These are phyloP conservation scores for Lophochroa leadbeateri DNA, from an alignment of 2,113 vertebrate species.

Conservation along the genomic window DNA sequence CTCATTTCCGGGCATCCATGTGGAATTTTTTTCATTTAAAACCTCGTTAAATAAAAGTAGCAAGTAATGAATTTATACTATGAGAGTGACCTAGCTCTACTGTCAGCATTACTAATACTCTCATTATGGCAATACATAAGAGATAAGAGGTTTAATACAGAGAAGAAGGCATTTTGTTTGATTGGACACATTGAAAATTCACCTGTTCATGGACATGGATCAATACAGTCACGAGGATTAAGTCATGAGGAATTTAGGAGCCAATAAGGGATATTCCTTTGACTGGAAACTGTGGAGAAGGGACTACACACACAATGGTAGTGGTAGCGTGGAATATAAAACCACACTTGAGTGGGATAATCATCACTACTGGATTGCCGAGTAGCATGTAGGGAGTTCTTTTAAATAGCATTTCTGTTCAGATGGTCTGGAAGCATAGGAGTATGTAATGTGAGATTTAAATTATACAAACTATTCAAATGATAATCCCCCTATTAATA, in stretches of 20 bases:
- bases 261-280: not conserved
- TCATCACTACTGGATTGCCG: not conserved
- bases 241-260: not conserved
- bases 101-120: not conserved
- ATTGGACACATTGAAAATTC: not conserved
- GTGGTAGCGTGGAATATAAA: not conserved
- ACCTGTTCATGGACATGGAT: not conserved
- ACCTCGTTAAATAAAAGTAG: conserved; percentile 39
- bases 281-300: not conserved
- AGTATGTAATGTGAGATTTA: not conserved
- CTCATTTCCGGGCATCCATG: conserved; percentile 15
- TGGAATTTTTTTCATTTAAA: conserved; percentile 42
- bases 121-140: not conserved
- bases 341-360: not conserved
- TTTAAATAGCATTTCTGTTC: not conserved
- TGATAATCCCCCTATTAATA: not conserved
- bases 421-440: not conserved
- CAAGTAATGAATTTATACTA: not conserved
- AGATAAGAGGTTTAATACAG: not conserved
- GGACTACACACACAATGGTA: not conserved
- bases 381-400: not conserved
- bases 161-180: not conserved
- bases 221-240: not conserved
- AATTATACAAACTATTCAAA: not conserved
- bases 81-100: not conserved